These are phyloP conservation scores for Cetoscarus ocellatus DNA, from an alignment of 2,797 vertebrate species.

Conservation along the genomic window DNA sequence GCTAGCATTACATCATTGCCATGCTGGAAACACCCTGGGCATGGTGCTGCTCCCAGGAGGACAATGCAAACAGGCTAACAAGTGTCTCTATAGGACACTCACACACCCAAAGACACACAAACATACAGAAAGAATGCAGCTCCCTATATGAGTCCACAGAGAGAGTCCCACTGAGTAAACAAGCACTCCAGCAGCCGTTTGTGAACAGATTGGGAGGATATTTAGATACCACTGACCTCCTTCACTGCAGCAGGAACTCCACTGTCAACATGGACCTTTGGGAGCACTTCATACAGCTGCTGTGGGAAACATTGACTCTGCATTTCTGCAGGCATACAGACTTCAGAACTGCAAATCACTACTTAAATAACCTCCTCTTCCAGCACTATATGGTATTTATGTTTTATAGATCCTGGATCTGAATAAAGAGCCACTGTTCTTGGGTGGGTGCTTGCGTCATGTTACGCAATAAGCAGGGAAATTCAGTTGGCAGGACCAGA, in stretches of 20 bases:
- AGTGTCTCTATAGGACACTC: slow-evolving; percentile 54
- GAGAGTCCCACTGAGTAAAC: slow-evolving; percentile 58
- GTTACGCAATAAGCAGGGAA: slow-evolving; percentile 14
- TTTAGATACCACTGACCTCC: slow-evolving; percentile 65
- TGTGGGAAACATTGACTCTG: slow-evolving; percentile 44
- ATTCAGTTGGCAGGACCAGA: slow-evolving; percentile 8
- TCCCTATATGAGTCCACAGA: slow-evolving; percentile 37
- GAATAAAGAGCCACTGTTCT: slow-evolving; percentile 40
- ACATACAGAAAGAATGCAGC: slow-evolving; percentile 21
- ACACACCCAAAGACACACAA: slow-evolving; percentile 15
- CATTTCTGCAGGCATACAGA: slow-evolving; percentile 40
- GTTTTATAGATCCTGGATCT: not conserved
- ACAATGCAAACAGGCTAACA: slow-evolving; percentile 73
- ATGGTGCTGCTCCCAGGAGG: slow-evolving; percentile 72
- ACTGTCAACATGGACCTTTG: slow-evolving; percentile 51
- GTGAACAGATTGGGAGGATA: slow-evolving; percentile 73
- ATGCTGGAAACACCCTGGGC: slow-evolving; percentile 76
- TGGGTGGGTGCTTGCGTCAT: slow-evolving; percentile 5
- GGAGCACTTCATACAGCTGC: slow-evolving; percentile 46
- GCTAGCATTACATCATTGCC: slow-evolving; percentile 80
- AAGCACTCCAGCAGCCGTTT: slow-evolving; percentile 44
- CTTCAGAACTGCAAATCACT: slow-evolving; percentile 11
- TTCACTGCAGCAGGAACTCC: slow-evolving; percentile 47
- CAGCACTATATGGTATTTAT: slow-evolving; percentile 6
- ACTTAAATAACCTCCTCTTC: slow-evolving; percentile 5